Evolutionary conservation across 2,797 vertebrate species (phyloP).

Genomic region (Leptodactylus fallax): DNA sequence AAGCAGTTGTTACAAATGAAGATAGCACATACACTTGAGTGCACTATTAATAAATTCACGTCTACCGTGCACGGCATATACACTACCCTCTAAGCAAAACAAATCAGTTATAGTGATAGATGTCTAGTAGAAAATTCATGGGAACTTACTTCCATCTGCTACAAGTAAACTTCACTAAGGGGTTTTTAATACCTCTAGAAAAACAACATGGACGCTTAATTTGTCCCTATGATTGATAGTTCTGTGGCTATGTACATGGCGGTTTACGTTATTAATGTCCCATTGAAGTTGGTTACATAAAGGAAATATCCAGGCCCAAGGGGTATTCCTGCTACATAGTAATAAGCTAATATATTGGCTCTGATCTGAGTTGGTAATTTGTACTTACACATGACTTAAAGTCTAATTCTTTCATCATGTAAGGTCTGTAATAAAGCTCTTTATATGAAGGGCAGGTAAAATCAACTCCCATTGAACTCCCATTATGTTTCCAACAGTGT

Average conservation of each 20-base stretch:
- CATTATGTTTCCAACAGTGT: constrained; percentile 73
- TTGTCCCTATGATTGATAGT: constrained; percentile 72
- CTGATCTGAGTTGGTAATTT: constrained; percentile 78
- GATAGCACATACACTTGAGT: background rate
- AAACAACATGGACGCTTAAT: constrained; percentile 69
- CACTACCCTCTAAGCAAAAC: constrained; percentile 34
- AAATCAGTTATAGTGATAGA: constrained; percentile 30
- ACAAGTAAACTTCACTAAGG: constrained; percentile 42
- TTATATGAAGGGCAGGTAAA: constrained; percentile 77
- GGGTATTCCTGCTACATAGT: constrained; percentile 74
- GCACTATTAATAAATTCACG: constrained; percentile 28
- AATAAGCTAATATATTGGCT: constrained; percentile 74
- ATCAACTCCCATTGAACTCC: constrained; percentile 73
- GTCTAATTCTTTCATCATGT: constrained; percentile 73
- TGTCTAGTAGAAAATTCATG: constrained; percentile 45
- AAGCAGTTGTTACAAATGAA: constrained; percentile 29
- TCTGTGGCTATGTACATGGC: constrained; percentile 71
- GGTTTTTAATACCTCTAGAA: constrained; percentile 48
- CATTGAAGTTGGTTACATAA: constrained; percentile 68
- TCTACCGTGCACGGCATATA: background rate
- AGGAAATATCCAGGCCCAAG: constrained; percentile 66
- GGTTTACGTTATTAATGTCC: constrained; percentile 75
- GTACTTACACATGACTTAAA: constrained; percentile 74
- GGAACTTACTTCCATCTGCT: constrained; percentile 49
- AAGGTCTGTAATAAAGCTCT: constrained; percentile 78